Base-by-base conservation (phyloP, 1,140 invertebrate species). In the Drosophila tropicalis region DNA sequence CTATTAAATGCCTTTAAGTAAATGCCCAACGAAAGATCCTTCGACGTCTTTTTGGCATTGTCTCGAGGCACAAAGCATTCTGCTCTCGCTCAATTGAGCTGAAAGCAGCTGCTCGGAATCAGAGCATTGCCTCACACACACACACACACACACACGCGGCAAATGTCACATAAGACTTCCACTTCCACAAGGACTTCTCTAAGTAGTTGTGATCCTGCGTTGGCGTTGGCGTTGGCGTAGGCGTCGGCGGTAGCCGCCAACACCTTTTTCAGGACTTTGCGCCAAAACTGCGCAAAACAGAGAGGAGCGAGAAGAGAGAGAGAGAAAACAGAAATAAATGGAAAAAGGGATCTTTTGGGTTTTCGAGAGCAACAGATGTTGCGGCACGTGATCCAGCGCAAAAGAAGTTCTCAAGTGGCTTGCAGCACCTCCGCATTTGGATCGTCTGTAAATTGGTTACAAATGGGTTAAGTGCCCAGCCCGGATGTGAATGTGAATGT, bases 391-490 rank as follows among this genome's bases (percentile, higher is more conserved):
- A 58, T 61, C 56, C 61, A 32, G 57, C 54, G 71, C 63, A 34
- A 72, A n/a, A 70, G 44, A 62, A 56, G 5, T 62, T 61, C 73
- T 76, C 67, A 76, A 76, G 74, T 76, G 74, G 51, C 19, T 60
- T 44, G 10, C 44, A 22, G 17, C 56, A 39, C 56, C 56, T 29
- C 67, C 73, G 70, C 72, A 76, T 77, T 51, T n/a, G 3, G 75
- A 71, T 76, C 3, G 75, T 67, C 66, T 65, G 44, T 70, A 57
- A 77, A 77, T 76, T 77, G 74, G 67, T 15, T 44, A 74, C 63
- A 62, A 86, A 76, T 76, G 82, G 82, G 82, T 87, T 86, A 87
- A 86, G 79, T 82, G 82, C 75, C 83, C 75, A 66, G 44, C 7
- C 44, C 44, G 44, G 44, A 51, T 51, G 19, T 51, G 44, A 51